Evolutionary conservation across 1,140 invertebrate species (phyloP).

Genomic region (Dreissena rostriformis): DNA sequence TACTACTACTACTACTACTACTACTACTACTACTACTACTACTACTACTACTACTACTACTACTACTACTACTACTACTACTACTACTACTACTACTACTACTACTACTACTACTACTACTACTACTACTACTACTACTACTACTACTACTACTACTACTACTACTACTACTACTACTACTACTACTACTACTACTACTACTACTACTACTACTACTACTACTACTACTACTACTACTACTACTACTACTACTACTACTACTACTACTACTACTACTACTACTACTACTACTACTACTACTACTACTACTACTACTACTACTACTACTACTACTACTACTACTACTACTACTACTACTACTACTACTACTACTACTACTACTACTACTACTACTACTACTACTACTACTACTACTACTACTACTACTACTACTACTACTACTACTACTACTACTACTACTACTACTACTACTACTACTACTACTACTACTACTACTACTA

Average conservation of each 20-base stretch:
- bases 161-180: too few species aligned
- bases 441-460: conserved; percentile 6
- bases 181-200: background rate
- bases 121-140: too few species aligned
- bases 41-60: too few species aligned
- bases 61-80: too few species aligned
- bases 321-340: background rate
- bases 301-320: background rate
- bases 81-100: too few species aligned
- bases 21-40: too few species aligned
- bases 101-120: too few species aligned
- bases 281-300: conserved; percentile 17
- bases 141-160: too few species aligned
- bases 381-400: conserved; percentile 35
- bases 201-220: conserved; percentile 19
- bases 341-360: conserved; percentile 1
- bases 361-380: conserved; percentile 29
- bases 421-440: background rate
- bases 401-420: conserved; percentile 22
- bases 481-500: background rate
- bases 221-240: conserved; percentile 17
- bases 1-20: too few species aligned
- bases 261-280: conserved; percentile 26
- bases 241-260: conserved; percentile 15
- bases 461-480: conserved; percentile 5